Evolutionary conservation across 1,140 invertebrate genomes (phyloP), one percentile per base, ranked within the genome.

Genomic region (Hirudo medicinalis): DNA sequence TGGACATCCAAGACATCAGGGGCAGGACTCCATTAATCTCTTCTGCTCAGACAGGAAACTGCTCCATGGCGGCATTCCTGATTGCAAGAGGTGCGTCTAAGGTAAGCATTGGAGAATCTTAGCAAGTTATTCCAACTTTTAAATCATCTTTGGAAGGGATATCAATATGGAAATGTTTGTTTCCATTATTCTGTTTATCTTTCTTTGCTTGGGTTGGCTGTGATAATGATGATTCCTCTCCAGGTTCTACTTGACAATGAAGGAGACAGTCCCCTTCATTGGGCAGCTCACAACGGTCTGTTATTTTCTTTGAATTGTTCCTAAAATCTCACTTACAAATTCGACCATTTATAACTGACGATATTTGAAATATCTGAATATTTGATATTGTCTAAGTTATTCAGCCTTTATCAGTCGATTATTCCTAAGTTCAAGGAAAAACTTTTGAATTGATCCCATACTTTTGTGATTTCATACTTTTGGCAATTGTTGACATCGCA

Each of bases 1-100:
- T 94, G 0, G 92, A 95, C 78, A 87, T 89, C 17, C 89, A 89
- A 0, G 92, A 95, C 78, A 91, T 91, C 76, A 94, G 94, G 85
- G 91, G 91, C 9, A 79, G 92, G 49, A 94, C 91, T 1, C 91
- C 91, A 0, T 80, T 95, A 40, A 92, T 94, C 86, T 91, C 91
- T 1, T 90, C 91, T 0, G 91, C 90, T 76, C 93, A 94, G 89
- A 94, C 93, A 81, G 91, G 91, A 13, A 87, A 91, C 79, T 90
- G 90, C 29, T 90, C 90, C 27, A 89, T 91, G 0, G 90, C 91
- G 0, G 90, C 90, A 0, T 94, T 90, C 83, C 82, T 95, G 0
- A 85, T 95, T 66, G 91, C 91, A 15, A 91, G 90, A 86, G 90
- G 89, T 36, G 91, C 89, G 19, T 82, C 90, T 0, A 63, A 63